Evolutionary conservation across 2,888 invertebrate species (phyloP).

Genomic region (Epistrophe eligans): DNA sequence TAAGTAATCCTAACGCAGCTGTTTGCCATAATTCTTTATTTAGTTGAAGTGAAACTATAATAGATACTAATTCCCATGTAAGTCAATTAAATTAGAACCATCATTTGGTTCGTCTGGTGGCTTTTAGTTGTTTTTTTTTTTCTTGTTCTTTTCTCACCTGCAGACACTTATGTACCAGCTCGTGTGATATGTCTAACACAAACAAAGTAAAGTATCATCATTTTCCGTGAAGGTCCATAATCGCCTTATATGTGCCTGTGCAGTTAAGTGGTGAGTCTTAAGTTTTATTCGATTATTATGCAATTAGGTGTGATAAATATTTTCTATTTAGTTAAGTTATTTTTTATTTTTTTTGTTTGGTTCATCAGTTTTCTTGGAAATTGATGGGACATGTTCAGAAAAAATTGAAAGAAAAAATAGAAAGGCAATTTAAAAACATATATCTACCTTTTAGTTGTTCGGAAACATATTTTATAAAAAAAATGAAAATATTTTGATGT

Average conservation of each 20-base stretch:
- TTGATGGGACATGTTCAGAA: constrained; percentile 13
- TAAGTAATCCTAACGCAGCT: neutral
- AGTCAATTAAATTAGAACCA: constrained; percentile 50
- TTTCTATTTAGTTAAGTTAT: constrained; percentile 26
- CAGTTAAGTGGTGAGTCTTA: constrained; percentile 19
- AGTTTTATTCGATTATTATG: constrained; percentile 64
- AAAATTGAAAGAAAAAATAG: constrained; percentile 8
- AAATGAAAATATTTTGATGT: too few species aligned
- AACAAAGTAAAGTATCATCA: neutral
- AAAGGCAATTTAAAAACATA: neutral
- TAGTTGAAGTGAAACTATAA: constrained; percentile 39
- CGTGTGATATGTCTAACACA: constrained; percentile 13
- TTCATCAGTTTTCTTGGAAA: constrained; percentile 39
- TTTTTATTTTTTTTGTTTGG: constrained; percentile 14
- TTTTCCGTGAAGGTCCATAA: constrained; percentile 42
- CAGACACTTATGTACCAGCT: neutral
- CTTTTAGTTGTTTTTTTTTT: neutral
- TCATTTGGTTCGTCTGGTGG: neutral
- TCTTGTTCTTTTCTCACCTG: constrained; percentile 15
- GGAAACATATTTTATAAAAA: too few species aligned
- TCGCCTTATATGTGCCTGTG: constrained; percentile 18
- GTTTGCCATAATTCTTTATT: constrained; percentile 30
- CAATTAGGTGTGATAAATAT: constrained; percentile 51
- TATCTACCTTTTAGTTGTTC: too few species aligned
- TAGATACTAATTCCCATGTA: constrained; percentile 46